Evolutionary conservation across 2,888 invertebrate genomes (phyloP).

Genomic region (Pinctada fucata): DNA sequence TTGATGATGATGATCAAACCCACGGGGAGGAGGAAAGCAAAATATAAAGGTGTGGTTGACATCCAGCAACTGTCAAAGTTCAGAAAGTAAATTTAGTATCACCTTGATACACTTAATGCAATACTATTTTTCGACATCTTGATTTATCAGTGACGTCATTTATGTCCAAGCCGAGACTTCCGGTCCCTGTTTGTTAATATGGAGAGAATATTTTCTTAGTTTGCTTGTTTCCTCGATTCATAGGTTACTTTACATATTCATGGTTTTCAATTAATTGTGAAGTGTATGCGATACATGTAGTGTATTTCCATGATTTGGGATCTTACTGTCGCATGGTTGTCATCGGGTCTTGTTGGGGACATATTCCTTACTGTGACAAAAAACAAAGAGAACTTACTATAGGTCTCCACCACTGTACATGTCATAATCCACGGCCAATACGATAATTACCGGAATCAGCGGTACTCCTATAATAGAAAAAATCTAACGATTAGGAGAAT

Average conservation of each 20-base stretch:
- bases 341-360: no score
- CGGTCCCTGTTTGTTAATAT: no score
- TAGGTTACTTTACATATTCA: no score
- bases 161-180: background rate
- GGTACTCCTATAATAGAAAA: constrained; percentile 60
- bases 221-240: no score
- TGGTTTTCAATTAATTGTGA: no score
- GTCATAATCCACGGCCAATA: constrained; percentile 60
- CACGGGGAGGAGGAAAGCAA: constrained; percentile 69
- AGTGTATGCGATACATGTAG: no score
- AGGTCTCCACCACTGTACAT: constrained; percentile 65
- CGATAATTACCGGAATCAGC: constrained; percentile 59
- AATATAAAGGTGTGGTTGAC: constrained; percentile 62
- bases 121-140: background rate
- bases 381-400: constrained; percentile 60
- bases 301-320: no score
- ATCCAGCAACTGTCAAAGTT: constrained; percentile 70
- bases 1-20: constrained; percentile 66
- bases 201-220: no score
- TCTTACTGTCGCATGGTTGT: no score
- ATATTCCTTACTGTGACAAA: no score
- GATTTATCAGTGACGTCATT: background rate
- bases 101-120: background rate
- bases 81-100: background rate
- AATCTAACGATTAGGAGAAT: background rate